A percentile compares a stretch with the other conserved stretches of the same genome.
phyloP scores from a whole-genome alignment of 1,140 invertebrate genomes.

The Cephus cinctus region DNA sequence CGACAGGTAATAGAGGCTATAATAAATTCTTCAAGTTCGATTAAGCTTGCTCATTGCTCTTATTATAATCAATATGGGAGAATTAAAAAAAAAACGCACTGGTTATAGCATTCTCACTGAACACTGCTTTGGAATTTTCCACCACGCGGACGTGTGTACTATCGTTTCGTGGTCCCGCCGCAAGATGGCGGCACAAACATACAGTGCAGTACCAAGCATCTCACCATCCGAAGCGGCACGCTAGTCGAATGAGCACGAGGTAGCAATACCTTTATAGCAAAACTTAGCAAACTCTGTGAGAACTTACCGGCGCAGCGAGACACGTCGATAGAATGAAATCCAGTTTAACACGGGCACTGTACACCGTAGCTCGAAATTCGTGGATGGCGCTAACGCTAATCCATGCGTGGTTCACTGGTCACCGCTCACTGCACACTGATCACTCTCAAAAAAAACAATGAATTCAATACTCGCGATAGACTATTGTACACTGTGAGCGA shows the following conservation, averaged over 20 bases:
- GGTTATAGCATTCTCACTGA: not conserved
- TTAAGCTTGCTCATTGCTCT: no score
- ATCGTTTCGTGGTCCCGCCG: not conserved
- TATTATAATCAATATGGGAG: constrained; percentile 1
- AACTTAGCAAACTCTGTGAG: constrained; percentile 4
- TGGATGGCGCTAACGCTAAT: constrained; percentile 10
- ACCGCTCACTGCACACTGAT: constrained; percentile 9
- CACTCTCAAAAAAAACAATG: not conserved
- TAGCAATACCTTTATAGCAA: not conserved
- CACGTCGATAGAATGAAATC: constrained; percentile 42
- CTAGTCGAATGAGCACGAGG: not conserved
- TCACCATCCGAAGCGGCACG: no score
- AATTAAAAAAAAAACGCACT: constrained; percentile 3
- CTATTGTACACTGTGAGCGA: no score
- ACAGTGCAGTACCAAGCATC: no score
- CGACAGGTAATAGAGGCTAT: not conserved
- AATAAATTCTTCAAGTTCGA: no score
- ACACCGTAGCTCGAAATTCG: constrained; percentile 5
- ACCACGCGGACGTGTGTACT: not conserved
- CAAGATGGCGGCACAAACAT: not conserved
- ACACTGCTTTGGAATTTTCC: not conserved
- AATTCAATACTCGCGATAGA: no score
- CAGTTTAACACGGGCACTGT: constrained; percentile 40
- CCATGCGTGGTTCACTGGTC: constrained; percentile 15
- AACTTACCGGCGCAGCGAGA: constrained; percentile 47